Percentiles rank a stretch among this genome's conserved stretches.
phyloP scores from a whole-genome alignment of 2,797 vertebrate genomes.

The Enteromius paludinosus region DNA sequence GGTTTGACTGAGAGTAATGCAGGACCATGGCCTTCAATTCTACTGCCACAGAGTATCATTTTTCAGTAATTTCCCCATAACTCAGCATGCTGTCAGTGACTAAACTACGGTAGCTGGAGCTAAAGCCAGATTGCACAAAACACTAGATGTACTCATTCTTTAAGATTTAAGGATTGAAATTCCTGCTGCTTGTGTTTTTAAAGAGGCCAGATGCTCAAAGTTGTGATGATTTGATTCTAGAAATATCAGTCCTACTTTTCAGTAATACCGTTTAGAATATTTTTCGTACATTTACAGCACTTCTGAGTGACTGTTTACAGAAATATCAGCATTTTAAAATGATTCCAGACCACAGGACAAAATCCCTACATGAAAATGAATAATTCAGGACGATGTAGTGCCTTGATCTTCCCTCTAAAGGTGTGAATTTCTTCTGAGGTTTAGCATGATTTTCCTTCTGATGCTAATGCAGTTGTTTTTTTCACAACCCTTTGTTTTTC shows the following conservation, averaged over 20 bases:
- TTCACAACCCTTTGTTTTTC: background rate
- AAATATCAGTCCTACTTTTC: background rate
- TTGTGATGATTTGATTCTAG: background rate
- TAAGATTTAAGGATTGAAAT: background rate
- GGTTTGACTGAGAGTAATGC: constrained; percentile 22
- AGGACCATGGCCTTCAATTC: constrained; percentile 63
- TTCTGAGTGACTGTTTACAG: background rate
- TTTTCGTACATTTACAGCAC: background rate
- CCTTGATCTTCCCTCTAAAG: constrained; percentile 86
- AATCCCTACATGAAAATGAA: constrained; percentile 69
- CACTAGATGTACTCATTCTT: background rate
- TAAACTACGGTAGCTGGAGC: background rate
- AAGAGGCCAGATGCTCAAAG: background rate
- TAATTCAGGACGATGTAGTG: constrained; percentile 86
- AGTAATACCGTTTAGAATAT: background rate
- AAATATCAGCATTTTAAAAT: background rate
- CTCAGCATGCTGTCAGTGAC: constrained; percentile 42
- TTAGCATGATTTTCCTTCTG: background rate
- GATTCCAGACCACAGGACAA: constrained; percentile 61
- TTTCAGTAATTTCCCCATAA: constrained; percentile 66
- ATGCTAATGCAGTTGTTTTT: background rate
- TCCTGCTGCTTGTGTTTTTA: background rate
- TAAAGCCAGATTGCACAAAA: background rate
- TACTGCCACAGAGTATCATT: constrained; percentile 70
- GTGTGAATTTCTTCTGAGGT: constrained; percentile 48